Conservation (phyloP, 2,888 invertebrate genomes). For the Apomyelois bistriatella region DNA sequence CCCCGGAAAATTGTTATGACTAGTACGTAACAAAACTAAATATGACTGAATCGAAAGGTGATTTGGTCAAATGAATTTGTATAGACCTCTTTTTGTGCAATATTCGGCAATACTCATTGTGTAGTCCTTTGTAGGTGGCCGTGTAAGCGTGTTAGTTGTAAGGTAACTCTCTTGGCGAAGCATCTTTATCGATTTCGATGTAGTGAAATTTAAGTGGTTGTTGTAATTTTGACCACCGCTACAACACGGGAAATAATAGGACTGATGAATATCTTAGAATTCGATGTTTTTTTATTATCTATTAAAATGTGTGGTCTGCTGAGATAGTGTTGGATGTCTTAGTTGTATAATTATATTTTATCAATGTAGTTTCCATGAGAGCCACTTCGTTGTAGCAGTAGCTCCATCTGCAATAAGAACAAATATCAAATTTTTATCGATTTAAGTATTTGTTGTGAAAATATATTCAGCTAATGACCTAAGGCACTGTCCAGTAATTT, state of each 20-base stretch:
- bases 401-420: neutral
- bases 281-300: no score
- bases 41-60: conserved; percentile 19
- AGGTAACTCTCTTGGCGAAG: conserved; percentile 29
- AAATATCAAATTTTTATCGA: neutral
- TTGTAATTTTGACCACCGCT: neutral
- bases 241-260: neutral
- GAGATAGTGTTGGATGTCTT: neutral
- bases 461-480: neutral
- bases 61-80: conserved; percentile 25
- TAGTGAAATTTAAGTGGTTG: conserved; percentile 25
- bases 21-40: conserved; percentile 2
- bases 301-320: neutral
- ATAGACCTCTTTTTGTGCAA: conserved; percentile 56
- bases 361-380: conserved; percentile 25
- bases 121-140: conserved; percentile 50
- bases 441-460: neutral
- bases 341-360: neutral
- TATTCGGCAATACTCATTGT: conserved; percentile 75
- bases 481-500: no score
- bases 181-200: conserved; percentile 24
- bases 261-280: neutral
- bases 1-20: conserved; percentile 6
- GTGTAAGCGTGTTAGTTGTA: conserved; percentile 50
- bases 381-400: conserved; percentile 9